Base-by-base conservation (phyloP, 2,888 invertebrate species). In the Acanthosepion esculentum region DNA sequence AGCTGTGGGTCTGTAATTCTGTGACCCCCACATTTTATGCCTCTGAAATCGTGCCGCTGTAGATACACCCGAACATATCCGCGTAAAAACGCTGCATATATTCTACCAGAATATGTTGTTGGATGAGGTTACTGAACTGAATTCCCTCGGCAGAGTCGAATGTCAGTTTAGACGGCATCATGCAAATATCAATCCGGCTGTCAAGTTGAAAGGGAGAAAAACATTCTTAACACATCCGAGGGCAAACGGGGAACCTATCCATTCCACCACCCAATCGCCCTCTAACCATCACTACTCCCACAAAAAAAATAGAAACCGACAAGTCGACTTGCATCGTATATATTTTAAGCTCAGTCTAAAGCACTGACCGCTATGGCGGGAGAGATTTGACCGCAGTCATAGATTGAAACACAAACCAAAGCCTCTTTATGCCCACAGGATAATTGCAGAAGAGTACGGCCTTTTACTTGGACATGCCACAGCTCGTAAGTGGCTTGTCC, bases 101-200 rank as follows among this genome's bases (percentile, higher is more conserved):
- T 78, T 78, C 4, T n/a, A 20, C 18, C 18, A 12, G 15, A n/a
- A n/a, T 7, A n/a, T n/a, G n/a, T 15, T n/a, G 78, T n/a, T n/a
- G 15, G 10, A 0, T 15, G 15, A 12, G 12, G n/a, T 7, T 15
- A 15, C 78, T 78, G 78, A 78, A 78, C 78, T n/a, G 78, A 78
- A 78, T 78, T n/a, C 78, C 78, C 78, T n/a, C 78, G 78, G 78
- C 78, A 78, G 78, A n/a, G n/a, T 78, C 78, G 78, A 78, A 78
- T 78, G 78, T n/a, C 78, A 78, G 78, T 78, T 78, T n/a, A 33
- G 78, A 78, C 78, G 78, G 78, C 78, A 78, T 78, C 78, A 78
- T 78, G 78, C 78, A n/a, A 78, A 78, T 78, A 78, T 78, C 78
- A 78, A 78, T n/a, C 78, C 78, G n/a, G 18, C 78, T 78, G 78